Conservation (phyloP, 2,888 invertebrate genomes). For the Willowsia nigromaculata region DNA sequence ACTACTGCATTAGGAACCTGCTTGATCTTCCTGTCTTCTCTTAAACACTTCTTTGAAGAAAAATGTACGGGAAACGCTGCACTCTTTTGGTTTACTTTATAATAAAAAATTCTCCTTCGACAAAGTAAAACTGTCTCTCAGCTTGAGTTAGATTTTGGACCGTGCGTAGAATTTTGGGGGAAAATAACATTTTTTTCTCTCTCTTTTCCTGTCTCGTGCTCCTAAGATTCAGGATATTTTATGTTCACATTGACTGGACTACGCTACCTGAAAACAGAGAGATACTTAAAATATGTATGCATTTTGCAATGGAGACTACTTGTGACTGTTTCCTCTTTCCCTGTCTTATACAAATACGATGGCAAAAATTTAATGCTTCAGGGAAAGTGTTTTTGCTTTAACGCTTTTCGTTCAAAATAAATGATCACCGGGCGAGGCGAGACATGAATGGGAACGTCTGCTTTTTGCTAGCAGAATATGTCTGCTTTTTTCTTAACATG, state of each 20-base stretch:
- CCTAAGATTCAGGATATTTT: background rate
- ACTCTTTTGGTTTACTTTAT: background rate
- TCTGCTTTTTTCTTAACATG: conserved; percentile 32
- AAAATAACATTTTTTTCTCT: conserved; percentile 31
- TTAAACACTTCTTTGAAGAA: background rate
- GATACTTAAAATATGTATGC: background rate
- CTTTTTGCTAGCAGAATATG: conserved; percentile 11
- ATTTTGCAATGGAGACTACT: background rate
- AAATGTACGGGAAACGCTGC: background rate
- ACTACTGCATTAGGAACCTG: background rate
- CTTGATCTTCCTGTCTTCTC: background rate
- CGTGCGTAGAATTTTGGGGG: background rate
- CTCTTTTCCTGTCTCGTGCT: background rate
- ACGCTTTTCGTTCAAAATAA: background rate
- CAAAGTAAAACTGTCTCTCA: background rate
- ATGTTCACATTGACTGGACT: background rate
- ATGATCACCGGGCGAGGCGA: background rate
- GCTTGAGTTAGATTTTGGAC: conserved; percentile 13
- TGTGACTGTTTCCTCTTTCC: background rate
- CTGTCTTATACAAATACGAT: conserved; percentile 2
- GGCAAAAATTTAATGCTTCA: conserved; percentile 40
- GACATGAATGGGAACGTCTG: background rate
- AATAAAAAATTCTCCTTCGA: background rate
- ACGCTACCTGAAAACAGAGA: background rate
- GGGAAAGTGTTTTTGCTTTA: conserved; percentile 25